A percentile compares a stretch with the other conserved stretches of the same genome.
phyloP scores from a whole-genome alignment of 2,113 vertebrate genomes.

The Archilochus colubris region DNA sequence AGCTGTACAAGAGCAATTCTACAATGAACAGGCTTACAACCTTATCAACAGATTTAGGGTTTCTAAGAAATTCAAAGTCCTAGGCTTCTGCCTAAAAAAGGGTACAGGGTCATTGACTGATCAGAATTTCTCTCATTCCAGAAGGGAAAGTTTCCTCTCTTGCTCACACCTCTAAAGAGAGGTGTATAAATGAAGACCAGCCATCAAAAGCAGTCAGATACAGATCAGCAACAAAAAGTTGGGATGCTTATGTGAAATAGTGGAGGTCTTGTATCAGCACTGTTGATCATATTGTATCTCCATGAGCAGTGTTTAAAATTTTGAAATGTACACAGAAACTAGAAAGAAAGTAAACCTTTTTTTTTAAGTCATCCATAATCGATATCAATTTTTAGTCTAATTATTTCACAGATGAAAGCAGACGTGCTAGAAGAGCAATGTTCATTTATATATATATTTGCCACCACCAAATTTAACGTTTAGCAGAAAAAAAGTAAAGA shows the following conservation, averaged over 20 bases:
- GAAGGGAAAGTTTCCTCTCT: not conserved
- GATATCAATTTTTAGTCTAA: not conserved
- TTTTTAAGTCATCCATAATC: not conserved
- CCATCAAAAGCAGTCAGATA: not conserved
- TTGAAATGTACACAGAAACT: not conserved
- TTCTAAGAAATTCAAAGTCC: not conserved
- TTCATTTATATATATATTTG: not conserved
- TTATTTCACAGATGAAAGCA: not conserved
- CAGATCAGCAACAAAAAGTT: not conserved
- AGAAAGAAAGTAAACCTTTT: not conserved
- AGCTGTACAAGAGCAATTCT: not conserved
- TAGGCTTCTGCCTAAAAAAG: not conserved
- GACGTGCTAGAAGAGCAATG: not conserved
- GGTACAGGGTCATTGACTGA: not conserved
- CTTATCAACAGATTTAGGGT: not conserved
- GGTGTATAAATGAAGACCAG: not conserved
- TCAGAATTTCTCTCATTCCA: not conserved
- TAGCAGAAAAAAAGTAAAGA: not conserved
- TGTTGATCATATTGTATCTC: not conserved
- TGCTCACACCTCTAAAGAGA: not conserved
- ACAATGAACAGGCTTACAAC: not conserved
- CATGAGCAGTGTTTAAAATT: not conserved
- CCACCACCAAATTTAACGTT: not conserved
- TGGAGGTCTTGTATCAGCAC: not conserved
- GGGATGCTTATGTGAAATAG: not conserved